phyloP scores from a whole-genome alignment of 2,888 invertebrate species.

The Agonopterix alstromeriana region DNA sequence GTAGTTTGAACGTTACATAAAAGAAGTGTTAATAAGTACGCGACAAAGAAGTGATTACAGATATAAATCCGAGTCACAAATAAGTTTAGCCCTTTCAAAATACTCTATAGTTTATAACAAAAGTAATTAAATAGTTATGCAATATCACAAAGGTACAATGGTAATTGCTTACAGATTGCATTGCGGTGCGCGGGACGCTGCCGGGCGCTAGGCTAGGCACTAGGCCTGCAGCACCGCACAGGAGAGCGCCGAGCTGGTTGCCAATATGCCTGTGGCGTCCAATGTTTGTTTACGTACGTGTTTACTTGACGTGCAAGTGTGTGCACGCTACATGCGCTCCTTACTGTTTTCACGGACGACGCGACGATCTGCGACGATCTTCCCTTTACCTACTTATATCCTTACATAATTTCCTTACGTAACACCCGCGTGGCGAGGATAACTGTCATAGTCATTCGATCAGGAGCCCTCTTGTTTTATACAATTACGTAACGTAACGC shows the following conservation, averaged over 20 bases:
- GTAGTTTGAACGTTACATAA: neutral
- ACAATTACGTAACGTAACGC: slow-evolving; percentile 24
- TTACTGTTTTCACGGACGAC: slow-evolving; percentile 5
- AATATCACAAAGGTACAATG: neutral
- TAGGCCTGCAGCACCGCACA: too few relatives aligned
- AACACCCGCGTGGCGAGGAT: slow-evolving; percentile 46
- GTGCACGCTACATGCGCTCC: slow-evolving; percentile 1
- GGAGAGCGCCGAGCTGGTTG: neutral
- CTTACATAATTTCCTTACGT: slow-evolving; percentile 62
- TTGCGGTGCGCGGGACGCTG: neutral
- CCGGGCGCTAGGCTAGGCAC: too few relatives aligned
- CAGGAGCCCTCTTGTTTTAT: slow-evolving; percentile 13
- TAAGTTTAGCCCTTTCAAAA: too few relatives aligned
- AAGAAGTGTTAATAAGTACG: too few relatives aligned
- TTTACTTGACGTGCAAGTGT: slow-evolving; percentile 1
- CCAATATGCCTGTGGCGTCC: too few relatives aligned
- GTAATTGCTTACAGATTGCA: neutral
- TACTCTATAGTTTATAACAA: too few relatives aligned
- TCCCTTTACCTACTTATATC: slow-evolving; percentile 26
- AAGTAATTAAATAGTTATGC: too few relatives aligned
- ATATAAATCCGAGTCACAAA: too few relatives aligned
- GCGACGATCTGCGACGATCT: slow-evolving; percentile 10
- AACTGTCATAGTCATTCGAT: slow-evolving; percentile 9
- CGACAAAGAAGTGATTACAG: too few relatives aligned
- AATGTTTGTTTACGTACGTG: slow-evolving; percentile 2